A percentile compares a stretch with the other conserved stretches of the same genome.
These are phyloP conservation scores for Melinopterus prodromus DNA, from an alignment of 2,888 invertebrate species.

Conservation along the genomic window DNA sequence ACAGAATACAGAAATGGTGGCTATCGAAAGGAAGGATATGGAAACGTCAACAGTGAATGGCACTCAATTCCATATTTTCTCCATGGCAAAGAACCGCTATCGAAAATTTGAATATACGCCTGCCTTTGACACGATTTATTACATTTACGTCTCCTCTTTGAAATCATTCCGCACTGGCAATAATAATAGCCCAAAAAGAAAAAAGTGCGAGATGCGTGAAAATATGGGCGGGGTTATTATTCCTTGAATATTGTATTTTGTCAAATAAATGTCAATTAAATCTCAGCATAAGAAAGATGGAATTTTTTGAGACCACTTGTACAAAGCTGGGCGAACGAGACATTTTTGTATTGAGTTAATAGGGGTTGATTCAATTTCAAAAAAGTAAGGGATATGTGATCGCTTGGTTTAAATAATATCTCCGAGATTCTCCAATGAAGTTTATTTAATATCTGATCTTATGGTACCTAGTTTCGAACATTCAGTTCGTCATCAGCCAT, in stretches of 20 bases:
- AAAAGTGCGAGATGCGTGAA: background rate
- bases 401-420: no score
- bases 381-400: no score
- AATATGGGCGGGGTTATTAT: background rate
- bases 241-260: background rate
- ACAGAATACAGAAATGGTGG: background rate
- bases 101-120: background rate
- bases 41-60: constrained; percentile 4
- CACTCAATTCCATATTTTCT: background rate
- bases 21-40: background rate
- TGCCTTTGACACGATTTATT: constrained; percentile 4
- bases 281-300: background rate
- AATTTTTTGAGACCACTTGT: no score
- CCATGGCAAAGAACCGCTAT: background rate
- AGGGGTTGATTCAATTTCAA: no score
- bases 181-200: background rate
- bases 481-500: no score
- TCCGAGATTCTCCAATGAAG: no score
- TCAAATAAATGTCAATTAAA: background rate
- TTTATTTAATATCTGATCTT: no score
- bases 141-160: background rate
- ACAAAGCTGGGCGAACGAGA: no score
- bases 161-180: background rate
- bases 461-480: no score
- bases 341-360: no score